These are phyloP conservation scores for Branchellion lobata DNA, from an alignment of 2,888 invertebrate genomes.

Conservation along the genomic window DNA sequence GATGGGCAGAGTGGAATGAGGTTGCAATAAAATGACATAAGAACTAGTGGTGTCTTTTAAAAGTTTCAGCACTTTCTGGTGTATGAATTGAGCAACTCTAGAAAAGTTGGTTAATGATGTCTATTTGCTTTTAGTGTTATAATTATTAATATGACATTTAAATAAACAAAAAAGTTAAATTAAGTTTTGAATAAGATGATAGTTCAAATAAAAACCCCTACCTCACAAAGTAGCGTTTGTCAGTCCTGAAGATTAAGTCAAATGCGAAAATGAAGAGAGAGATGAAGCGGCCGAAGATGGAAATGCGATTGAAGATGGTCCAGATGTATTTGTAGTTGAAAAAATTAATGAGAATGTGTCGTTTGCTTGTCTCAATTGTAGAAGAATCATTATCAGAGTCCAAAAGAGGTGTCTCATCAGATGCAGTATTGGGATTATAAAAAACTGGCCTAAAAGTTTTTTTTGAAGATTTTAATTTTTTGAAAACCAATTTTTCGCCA, in stretches of 20 bases:
- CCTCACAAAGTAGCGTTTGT: slow-evolving; percentile 35
- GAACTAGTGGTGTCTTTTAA: too few relatives aligned
- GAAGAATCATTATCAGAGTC: neutral
- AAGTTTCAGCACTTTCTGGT: too few relatives aligned
- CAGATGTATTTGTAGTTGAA: neutral
- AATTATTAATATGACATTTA: too few relatives aligned
- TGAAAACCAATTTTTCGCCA: slow-evolving; percentile 2
- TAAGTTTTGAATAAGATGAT: too few relatives aligned
- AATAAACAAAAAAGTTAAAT: too few relatives aligned
- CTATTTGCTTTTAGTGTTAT: too few relatives aligned
- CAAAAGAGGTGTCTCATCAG: neutral
- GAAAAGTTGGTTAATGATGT: too few relatives aligned
- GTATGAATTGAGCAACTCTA: too few relatives aligned
- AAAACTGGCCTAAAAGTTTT: neutral
- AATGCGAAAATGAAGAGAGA: neutral
- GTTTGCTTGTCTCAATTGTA: neutral
- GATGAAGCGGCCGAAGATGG: neutral
- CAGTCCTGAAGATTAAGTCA: neutral
- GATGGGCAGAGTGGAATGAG: too few relatives aligned
- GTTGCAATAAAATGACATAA: too few relatives aligned
- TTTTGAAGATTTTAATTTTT: neutral
- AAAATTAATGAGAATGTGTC: slow-evolving; percentile 15
- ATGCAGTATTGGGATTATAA: neutral
- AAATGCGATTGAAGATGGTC: neutral
- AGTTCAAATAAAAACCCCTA: too few relatives aligned